Conservation (phyloP, 2,797 vertebrate genomes). For the Nyctalus aviator region DNA sequence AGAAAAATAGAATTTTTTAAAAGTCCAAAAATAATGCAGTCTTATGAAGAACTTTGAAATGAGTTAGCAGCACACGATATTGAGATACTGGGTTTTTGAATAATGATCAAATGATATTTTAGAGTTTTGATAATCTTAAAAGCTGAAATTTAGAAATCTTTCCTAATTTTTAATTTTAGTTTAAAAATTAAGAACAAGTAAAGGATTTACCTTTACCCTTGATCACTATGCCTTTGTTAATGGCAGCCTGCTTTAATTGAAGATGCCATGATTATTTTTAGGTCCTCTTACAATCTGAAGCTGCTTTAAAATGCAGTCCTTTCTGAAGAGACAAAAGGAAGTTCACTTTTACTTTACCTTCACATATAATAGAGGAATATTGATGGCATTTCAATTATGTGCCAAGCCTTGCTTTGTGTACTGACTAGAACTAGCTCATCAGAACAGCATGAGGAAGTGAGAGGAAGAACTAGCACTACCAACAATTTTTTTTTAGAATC, state of each 20-base stretch:
- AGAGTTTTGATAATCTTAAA: constrained; percentile 35
- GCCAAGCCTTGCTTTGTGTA: neutral
- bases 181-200: neutral
- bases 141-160: neutral
- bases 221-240: neutral
- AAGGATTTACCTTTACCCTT: neutral
- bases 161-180: neutral
- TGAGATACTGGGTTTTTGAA: neutral
- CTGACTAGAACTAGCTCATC: neutral
- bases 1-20: neutral
- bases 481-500: neutral
- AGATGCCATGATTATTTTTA: neutral
- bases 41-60: neutral
- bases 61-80: rapidly evolving
- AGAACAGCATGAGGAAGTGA: constrained; percentile 5
- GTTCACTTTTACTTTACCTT: neutral
- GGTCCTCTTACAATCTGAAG: neutral
- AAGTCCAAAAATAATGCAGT: neutral
- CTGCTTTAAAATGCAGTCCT: neutral
- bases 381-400: neutral
- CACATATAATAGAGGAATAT: neutral
- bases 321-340: neutral
- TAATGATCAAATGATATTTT: neutral
- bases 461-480: neutral
- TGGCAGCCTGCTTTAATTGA: constrained; percentile 1